These are phyloP conservation scores for Lymantria dispar DNA, from an alignment of 2,888 invertebrate genomes.

Conservation along the genomic window DNA sequence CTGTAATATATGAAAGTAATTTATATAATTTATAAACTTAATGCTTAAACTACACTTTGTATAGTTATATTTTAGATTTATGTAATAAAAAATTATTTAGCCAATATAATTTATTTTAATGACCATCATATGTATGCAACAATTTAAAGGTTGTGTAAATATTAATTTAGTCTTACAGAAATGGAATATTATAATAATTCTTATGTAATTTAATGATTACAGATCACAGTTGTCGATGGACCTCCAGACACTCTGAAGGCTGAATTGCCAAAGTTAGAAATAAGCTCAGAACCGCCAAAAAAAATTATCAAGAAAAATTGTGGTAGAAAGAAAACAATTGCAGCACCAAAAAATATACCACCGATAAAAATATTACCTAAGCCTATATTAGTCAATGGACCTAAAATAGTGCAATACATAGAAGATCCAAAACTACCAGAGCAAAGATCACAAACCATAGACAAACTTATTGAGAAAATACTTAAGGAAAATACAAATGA, in stretches of 20 bases:
- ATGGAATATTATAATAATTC: neutral
- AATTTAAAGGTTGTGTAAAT: no score
- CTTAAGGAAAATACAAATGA: slow-evolving; percentile 74
- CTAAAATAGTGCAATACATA: slow-evolving; percentile 62
- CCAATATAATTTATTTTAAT: no score
- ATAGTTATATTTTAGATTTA: no score
- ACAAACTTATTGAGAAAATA: slow-evolving; percentile 71
- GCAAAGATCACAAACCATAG: slow-evolving; percentile 62
- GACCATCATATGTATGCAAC: no score
- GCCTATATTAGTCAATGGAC: slow-evolving; percentile 61
- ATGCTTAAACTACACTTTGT: no score
- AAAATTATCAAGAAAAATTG: slow-evolving; percentile 55
- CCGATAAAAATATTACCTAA: slow-evolving; percentile 76
- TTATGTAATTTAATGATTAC: slow-evolving; percentile 37
- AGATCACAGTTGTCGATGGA: slow-evolving; percentile 69
- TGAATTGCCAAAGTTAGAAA: slow-evolving; percentile 45
- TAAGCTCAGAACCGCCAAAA: slow-evolving; percentile 47
- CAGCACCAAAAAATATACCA: slow-evolving; percentile 53
- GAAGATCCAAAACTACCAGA: slow-evolving; percentile 60
- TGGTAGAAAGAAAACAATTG: slow-evolving; percentile 61
- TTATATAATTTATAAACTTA: no score
- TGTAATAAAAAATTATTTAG: no score
- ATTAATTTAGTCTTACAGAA: no score
- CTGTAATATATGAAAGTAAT: no score
- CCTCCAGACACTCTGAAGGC: slow-evolving; percentile 46